Evolutionary conservation across 1,140 invertebrate species (phyloP).

Genomic region (Solen grandis): DNA sequence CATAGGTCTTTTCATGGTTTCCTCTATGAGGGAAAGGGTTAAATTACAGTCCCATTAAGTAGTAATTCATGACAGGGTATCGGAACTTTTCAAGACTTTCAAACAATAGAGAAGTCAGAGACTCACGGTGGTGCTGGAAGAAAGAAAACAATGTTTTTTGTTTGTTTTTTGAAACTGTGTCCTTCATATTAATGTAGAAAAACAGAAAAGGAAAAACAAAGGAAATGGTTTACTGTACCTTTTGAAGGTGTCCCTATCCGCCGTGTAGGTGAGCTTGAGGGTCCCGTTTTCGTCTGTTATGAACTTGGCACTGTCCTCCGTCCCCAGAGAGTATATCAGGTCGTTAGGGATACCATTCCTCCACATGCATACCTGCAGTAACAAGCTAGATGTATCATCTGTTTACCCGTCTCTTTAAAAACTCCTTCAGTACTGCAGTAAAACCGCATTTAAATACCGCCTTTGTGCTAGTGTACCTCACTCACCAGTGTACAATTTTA

Average conservation of each 20-base stretch:
- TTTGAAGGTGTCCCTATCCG: slow-evolving; percentile 25
- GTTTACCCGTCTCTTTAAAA: not conserved
- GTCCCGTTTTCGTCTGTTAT: slow-evolving; percentile 22
- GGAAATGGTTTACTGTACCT: no score
- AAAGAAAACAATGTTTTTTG: no score
- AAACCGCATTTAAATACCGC: not conserved
- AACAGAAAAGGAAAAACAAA: no score
- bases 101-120: no score
- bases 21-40: no score
- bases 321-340: slow-evolving; percentile 25
- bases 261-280: slow-evolving; percentile 29
- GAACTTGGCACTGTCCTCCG: slow-evolving; percentile 25
- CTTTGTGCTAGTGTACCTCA: not conserved
- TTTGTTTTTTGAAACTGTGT: no score
- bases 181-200: no score
- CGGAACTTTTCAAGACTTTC: no score
- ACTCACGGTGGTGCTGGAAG: no score
- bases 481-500: not conserved
- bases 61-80: no score
- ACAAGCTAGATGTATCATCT: not conserved
- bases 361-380: slow-evolving; percentile 35
- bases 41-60: no score
- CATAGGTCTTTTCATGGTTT: no score
- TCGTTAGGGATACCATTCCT: slow-evolving; percentile 17
- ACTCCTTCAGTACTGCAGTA: not conserved